Percentiles rank a stretch among this genome's conserved stretches.
phyloP scores from a whole-genome alignment of 2,113 vertebrate genomes.

The Peromyscus polionotus region DNA sequence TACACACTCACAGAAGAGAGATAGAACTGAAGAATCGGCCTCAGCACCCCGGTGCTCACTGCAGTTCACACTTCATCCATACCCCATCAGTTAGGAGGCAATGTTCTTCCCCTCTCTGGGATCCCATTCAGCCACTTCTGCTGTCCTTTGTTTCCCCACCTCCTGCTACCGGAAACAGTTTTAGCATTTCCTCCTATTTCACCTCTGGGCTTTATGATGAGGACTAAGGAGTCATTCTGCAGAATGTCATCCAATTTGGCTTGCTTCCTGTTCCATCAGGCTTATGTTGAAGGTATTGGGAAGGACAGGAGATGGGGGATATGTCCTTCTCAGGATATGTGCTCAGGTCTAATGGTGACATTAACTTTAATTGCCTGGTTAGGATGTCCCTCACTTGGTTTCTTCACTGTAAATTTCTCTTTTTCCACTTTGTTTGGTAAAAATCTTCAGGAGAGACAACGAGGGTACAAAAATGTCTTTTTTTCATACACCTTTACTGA shows the following conservation, averaged over 20 bases:
- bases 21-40: not conserved
- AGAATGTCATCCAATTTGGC: not conserved
- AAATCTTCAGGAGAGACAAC: not conserved
- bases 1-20: not conserved
- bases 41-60: not conserved
- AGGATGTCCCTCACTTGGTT: not conserved
- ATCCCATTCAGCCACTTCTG: not conserved
- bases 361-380: not conserved
- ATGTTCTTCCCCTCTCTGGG: not conserved
- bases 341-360: not conserved
- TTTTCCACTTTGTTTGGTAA: not conserved
- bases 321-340: not conserved
- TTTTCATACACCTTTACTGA: not conserved
- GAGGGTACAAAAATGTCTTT: not conserved
- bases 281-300: not conserved
- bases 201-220: not conserved
- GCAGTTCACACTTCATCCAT: not conserved
- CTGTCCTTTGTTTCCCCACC: not conserved
- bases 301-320: not conserved
- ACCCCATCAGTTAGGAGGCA: not conserved
- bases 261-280: not conserved
- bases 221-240: not conserved
- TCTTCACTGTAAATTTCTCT: not conserved
- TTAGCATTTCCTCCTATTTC: conserved; percentile 7
- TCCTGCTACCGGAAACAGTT: not conserved